These are phyloP conservation scores for Arothron firmamentum DNA, from an alignment of 2,113 vertebrate genomes.

Conservation along the genomic window DNA sequence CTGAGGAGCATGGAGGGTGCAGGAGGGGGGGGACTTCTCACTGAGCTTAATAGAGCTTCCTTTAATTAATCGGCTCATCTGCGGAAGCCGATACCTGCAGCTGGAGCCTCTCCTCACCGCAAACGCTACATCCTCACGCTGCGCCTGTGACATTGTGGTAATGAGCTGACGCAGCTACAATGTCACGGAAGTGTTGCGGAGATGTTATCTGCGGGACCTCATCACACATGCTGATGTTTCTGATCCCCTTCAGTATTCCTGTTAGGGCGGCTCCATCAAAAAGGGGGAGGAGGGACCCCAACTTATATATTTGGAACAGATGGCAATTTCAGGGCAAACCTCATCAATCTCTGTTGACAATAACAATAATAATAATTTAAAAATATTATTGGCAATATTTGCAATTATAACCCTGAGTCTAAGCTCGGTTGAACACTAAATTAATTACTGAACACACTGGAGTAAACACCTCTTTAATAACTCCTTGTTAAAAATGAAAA, in stretches of 20 bases:
- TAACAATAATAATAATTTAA: slow-evolving; percentile 73
- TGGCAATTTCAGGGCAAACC: slow-evolving; percentile 68
- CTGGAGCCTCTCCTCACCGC: slow-evolving; percentile 54
- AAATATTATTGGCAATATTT: slow-evolving; percentile 78
- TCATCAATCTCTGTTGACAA: slow-evolving; percentile 81
- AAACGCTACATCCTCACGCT: slow-evolving; percentile 64
- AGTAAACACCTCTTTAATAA: slow-evolving; percentile 84
- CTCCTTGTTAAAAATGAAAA: slow-evolving; percentile 90
- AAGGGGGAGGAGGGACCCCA: slow-evolving; percentile 10
- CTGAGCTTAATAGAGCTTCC: slow-evolving; percentile 74
- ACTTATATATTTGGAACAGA: slow-evolving; percentile 69
- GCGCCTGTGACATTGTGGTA: slow-evolving; percentile 74
- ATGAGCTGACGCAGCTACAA: slow-evolving; percentile 75
- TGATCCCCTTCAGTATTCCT: slow-evolving; percentile 72
- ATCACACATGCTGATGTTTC: slow-evolving; percentile 76
- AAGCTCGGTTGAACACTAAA: slow-evolving; percentile 86
- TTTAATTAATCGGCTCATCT: slow-evolving; percentile 79
- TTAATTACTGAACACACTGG: slow-evolving; percentile 87
- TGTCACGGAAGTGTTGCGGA: slow-evolving; percentile 72
- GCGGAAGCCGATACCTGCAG: slow-evolving; percentile 71
- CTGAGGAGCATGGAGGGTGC: slow-evolving; percentile 37
- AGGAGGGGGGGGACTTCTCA: slow-evolving; percentile 50
- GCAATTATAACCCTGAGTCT: slow-evolving; percentile 75
- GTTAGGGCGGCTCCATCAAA: not conserved
- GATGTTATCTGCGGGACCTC: slow-evolving; percentile 74